Base-by-base conservation (phyloP, 2,113 vertebrate genomes). In the Pangasianodon gigas region DNA sequence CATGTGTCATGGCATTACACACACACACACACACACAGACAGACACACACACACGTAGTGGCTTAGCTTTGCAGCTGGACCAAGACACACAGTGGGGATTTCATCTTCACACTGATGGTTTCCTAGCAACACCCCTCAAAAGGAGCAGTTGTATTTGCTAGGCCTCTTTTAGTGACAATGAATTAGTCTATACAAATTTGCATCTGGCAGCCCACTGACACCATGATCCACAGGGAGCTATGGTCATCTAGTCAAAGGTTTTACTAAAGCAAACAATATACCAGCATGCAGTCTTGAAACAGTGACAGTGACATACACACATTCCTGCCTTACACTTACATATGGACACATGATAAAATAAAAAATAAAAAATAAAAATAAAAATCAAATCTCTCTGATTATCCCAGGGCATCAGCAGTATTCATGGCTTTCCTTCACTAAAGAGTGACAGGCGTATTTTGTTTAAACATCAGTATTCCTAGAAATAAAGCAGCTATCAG, bases 41-140 rank as follows among this genome's bases (percentile, higher is more conserved):
- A 52, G 79, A n/a, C 69, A 37, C 80, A 54, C 85, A 54, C 83
- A 82, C 69, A 92, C 89, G 86, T 88, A 94, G 60, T 93, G 93
- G 94, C 91, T 91, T 82, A 91, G 90, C 91, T 94, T 79, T 91
- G 91, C 88, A 94, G 94, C 93, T 93, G 93, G 94, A 94, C 91
- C 93, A 92, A 90, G 79, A 92, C 91, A 82, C 92, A 95, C 92
- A 93, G 93, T 92, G 88, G 90, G 93, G 89, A 95, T 95, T 96
- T 96, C 87, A 95, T 95, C 94, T 95, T 94, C 91, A 92, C 93
- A 93, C 89, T 90, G 85, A 93, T 92, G 88, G 96, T 97, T 96
- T 97, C 97, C 96, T 97, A 97, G 97, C 97, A 98, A 97, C 97
- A 95, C 91, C 92, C 94, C 95, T 96, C 92, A 95, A 96, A 96